Percentiles rank a stretch among this genome's conserved stretches.
These are phyloP conservation scores for Psylliodes chrysocephalus DNA, from an alignment of 2,888 invertebrate genomes.

Conservation along the genomic window DNA sequence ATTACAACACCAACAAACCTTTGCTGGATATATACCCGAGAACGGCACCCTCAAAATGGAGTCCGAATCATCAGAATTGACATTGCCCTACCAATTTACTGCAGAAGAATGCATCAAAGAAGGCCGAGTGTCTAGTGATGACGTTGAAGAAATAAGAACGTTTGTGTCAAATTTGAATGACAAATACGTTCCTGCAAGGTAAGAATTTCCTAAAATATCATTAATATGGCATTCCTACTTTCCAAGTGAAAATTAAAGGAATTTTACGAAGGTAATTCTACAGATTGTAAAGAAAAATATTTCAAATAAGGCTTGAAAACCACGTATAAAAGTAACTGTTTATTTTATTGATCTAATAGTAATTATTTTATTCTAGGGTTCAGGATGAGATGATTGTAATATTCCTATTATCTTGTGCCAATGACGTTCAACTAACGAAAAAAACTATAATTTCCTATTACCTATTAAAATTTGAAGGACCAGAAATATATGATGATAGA, in stretches of 20 bases:
- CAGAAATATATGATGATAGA: slow-evolving; percentile 73
- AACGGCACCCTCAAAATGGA: slow-evolving; percentile 1
- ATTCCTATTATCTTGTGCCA: slow-evolving; percentile 74
- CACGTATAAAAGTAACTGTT: no score
- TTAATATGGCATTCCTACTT: no score
- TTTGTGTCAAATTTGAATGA: slow-evolving; percentile 46
- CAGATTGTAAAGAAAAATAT: no score
- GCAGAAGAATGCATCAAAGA: slow-evolving; percentile 51
- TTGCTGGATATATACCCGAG: background rate
- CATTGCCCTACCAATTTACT: slow-evolving; percentile 48
- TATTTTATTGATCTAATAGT: no score
- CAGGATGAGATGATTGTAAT: slow-evolving; percentile 72
- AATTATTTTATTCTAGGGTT: slow-evolving; percentile 35
- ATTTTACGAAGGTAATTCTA: no score
- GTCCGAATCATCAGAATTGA: background rate
- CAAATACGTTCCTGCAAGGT: slow-evolving; percentile 58
- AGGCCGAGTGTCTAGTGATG: slow-evolving; percentile 39
- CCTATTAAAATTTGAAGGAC: slow-evolving; percentile 68
- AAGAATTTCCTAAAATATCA: no score
- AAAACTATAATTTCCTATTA: slow-evolving; percentile 74
- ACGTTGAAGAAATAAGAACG: slow-evolving; percentile 42
- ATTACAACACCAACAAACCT: background rate
- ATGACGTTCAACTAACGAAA: slow-evolving; percentile 69
- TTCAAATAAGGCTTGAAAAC: no score
- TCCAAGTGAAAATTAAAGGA: no score